Base-by-base conservation (phyloP, 2,113 vertebrate genomes). In the Labeo catla region DNA sequence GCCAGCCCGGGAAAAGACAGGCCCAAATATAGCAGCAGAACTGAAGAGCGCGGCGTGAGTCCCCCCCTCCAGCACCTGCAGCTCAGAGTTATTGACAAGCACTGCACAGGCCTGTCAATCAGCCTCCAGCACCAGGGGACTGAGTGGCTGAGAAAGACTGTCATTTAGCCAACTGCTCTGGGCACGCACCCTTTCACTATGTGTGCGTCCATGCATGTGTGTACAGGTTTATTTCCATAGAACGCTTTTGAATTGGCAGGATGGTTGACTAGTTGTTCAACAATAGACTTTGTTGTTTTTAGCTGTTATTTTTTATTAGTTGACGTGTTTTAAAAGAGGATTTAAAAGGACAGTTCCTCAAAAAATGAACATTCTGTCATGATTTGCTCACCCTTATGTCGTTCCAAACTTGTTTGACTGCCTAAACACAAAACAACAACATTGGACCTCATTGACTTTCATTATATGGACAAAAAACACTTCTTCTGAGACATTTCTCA, bases 31-130 rank as follows among this genome's bases (percentile, higher is more conserved):
- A 88, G 87, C 74, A 79, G 81, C 15, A 36, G 80, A 39, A 59
- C 21, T 45, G 81, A 76, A 65, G 45, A 82, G 39, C 83, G 4
- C 63, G 61, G 78, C 78, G 8, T 73, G 86, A 72, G 21, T 36
- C 76, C 63, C 73, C 59, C 61, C 52, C 15, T 79, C 77, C 74
- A 81, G 66, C 81, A 86, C 66, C 68, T 50, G 78, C 82, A 73
- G 86, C 83, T 83, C 79, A 19, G 50, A 80, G 73, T 87, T 89
- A 87, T 84, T 87, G 88, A 87, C 86, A 87, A 70, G 70, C 50
- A 10, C 61, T 76, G 72, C 84, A 88, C 84, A 57, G 45, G 76
- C 34, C 65, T 87, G 86, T 83, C 86, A 83, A 72, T 89, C 86
- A 89, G 83, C 72, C 66, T 81, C 57, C 73, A 83, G 45, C 86